A percentile compares a stretch with the other conserved stretches of the same genome.
Conservation (phyloP, 2,797 vertebrate species). For the Menidia menidia region DNA sequence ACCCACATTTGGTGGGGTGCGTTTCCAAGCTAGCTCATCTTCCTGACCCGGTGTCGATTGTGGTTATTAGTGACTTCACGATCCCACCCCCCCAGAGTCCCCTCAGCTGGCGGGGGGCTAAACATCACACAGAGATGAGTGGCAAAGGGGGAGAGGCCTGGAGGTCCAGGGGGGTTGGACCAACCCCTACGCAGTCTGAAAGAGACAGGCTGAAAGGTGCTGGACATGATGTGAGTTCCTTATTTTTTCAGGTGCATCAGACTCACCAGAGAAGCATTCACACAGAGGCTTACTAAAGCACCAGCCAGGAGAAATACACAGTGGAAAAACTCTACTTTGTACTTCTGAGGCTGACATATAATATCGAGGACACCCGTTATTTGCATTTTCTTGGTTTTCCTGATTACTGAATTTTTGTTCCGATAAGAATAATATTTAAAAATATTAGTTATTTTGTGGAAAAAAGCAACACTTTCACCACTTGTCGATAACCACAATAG, state of each 20-base stretch:
- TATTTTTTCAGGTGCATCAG: not conserved
- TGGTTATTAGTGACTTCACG: conserved; percentile 43
- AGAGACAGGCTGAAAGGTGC: not conserved
- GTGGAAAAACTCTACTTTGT: not conserved
- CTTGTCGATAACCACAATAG: no score
- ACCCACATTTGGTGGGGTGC: conserved; percentile 56
- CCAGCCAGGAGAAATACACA: not conserved
- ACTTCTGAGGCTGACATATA: not conserved
- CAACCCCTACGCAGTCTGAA: not conserved
- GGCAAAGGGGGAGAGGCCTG: not conserved
- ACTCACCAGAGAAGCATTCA: not conserved
- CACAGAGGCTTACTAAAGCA: not conserved
- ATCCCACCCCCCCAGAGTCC: conserved; percentile 3
- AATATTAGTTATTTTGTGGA: no score
- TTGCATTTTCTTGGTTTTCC: no score
- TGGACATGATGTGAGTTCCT: not conserved
- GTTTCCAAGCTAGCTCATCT: conserved; percentile 58
- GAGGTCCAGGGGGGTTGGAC: not conserved
- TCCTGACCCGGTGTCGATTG: conserved; percentile 49
- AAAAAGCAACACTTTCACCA: no score
- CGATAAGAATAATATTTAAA: not conserved
- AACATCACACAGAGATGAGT: not conserved
- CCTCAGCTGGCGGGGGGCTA: not conserved
- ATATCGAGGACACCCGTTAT: no score
- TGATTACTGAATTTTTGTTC: no score